phyloP scores from a whole-genome alignment of 1,140 invertebrate genomes.

The Drosophila eugracilis region DNA sequence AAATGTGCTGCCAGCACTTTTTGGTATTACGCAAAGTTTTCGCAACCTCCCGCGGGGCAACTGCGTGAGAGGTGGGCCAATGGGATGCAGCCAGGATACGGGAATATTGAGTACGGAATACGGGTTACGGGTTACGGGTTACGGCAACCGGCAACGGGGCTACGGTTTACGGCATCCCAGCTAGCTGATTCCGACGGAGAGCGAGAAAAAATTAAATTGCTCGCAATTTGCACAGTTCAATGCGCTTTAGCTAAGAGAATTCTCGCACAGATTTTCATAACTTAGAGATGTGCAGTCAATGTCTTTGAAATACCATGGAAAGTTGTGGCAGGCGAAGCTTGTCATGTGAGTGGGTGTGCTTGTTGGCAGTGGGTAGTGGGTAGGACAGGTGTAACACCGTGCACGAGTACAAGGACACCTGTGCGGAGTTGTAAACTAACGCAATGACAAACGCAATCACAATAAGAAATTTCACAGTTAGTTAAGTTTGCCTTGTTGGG shows the following conservation, averaged over 20 bases:
- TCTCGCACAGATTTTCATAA: conserved; percentile 82
- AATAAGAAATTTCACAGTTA: conserved; percentile 83
- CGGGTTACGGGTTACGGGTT: neutral
- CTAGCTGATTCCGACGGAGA: conserved; percentile 54
- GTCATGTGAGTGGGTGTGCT: conserved; percentile 30
- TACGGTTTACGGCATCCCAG: conserved; percentile 4
- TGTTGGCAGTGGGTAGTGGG: neutral
- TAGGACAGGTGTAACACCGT: conserved; percentile 1
- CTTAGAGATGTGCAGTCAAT: conserved; percentile 67
- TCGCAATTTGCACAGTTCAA: conserved; percentile 83
- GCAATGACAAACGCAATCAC: conserved; percentile 83
- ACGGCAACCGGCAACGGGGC: neutral
- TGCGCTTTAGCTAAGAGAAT: conserved; percentile 75
- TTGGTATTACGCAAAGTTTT: conserved; percentile 82
- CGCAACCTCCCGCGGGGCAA: conserved; percentile 51
- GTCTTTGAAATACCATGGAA: conserved; percentile 43
- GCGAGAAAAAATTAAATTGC: conserved; percentile 76
- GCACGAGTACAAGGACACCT: conserved; percentile 8
- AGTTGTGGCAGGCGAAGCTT: conserved; percentile 33
- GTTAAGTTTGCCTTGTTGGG: conserved; percentile 80
- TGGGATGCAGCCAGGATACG: conserved; percentile 12
- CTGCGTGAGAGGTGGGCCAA: conserved; percentile 40
- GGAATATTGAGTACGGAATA: conserved; percentile 8
- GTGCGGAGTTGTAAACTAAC: conserved; percentile 81
- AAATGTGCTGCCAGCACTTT: conserved; percentile 82